Base-by-base conservation (phyloP, 1,140 invertebrate genomes). In the Grapholita molesta region DNA sequence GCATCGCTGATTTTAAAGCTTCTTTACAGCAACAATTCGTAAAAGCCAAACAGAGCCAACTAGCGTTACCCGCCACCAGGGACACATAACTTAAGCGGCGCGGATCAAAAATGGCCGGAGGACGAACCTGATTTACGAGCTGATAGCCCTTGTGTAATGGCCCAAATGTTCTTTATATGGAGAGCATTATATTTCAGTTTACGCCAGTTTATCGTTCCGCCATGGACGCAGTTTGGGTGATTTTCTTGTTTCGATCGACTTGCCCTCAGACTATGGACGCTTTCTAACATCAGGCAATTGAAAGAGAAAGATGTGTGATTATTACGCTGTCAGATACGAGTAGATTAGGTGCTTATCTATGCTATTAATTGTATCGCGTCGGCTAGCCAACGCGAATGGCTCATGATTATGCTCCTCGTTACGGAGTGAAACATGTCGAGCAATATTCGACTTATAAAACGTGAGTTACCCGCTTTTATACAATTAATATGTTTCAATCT, bases 21-120 rank as follows among this genome's bases (percentile, higher is more conserved):
- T 15, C 38, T 42, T 18, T 12, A 42, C 38, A 42, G 12, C n/a
- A 30, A 7, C 28, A 42, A 42, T 42, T 42, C 11, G 38, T 42
- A 42, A n/a, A 15, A 15, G 38, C n/a, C 12, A 42, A 15, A 42
- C 38, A 42, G 38, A 3, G 28, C 7, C 28, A 30, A 7, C 3
- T 5, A 15, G 38, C 38, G 38, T 6, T 15, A 42, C 61, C 64
- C 67, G 80, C 69, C 86, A 81, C 85, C 77, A 76, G 86, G 86
- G 86, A 80, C 75, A 77, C 83, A 87, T 89, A 89, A 87, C 74
- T 89, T 89, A 86, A 84, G 80, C 81, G 82, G 72, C 76, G 76
- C 83, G 78, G 84, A 86, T 88, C 85, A 83, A 82, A 68, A 81
- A 86, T 76, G 74, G 83, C 84, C 77, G 64, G 64, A 74, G 81